Conservation (phyloP, 2,888 invertebrate species). For the Caenorhabditis japonica region DNA sequence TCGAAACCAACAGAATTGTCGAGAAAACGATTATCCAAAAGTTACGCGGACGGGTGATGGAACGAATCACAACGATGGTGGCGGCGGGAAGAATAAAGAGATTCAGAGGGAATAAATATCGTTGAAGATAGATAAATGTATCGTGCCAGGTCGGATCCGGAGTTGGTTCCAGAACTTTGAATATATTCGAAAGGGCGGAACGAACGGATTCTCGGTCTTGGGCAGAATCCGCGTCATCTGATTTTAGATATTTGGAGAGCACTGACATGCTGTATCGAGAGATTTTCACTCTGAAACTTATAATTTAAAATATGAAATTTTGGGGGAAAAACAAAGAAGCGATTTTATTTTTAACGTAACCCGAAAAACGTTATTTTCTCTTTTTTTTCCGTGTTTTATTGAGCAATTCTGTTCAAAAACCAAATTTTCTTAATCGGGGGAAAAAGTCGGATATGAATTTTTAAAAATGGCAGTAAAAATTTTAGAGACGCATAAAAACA, state of each 20-base stretch:
- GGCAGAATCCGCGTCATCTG: constrained; percentile 11
- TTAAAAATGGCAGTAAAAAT: too few relatives aligned
- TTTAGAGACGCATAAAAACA: too few relatives aligned
- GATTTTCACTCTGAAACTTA: constrained; percentile 32
- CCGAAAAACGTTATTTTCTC: too few relatives aligned
- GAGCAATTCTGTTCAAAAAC: too few relatives aligned
- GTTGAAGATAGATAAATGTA: constrained; percentile 18
- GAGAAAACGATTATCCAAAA: constrained; percentile 42
- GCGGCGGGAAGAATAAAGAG: constrained; percentile 29
- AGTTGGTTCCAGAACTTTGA: constrained; percentile 21
- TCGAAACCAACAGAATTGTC: constrained; percentile 28
- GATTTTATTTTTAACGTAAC: too few relatives aligned
- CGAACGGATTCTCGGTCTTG: constrained; percentile 35
- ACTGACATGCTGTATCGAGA: constrained; percentile 34
- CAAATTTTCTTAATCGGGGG: too few relatives aligned
- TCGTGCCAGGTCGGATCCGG: constrained; percentile 33
- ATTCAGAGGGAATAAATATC: constrained; percentile 33
- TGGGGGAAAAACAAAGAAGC: too few relatives aligned
- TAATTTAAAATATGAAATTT: not conserved
- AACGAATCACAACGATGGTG: constrained; percentile 27
- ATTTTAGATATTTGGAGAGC: constrained; percentile 37
- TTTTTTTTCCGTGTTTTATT: too few relatives aligned
- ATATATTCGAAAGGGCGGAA: constrained; percentile 37
- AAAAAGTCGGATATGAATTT: too few relatives aligned
- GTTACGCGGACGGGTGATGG: constrained; percentile 25